Conservation (phyloP, 2,797 vertebrate species). For the Heteromormyrus szaboi region DNA sequence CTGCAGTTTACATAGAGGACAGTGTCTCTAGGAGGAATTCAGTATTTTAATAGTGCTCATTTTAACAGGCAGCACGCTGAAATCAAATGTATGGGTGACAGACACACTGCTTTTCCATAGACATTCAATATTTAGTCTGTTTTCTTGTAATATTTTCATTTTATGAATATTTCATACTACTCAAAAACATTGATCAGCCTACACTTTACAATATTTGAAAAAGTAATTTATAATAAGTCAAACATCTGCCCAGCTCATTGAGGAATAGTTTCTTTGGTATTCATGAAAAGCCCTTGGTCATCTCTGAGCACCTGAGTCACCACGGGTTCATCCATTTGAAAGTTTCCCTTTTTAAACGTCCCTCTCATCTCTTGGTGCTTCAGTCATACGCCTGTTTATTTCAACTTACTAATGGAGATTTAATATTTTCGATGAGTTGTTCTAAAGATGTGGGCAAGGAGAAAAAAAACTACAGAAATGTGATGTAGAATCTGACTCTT, state of each 20-base stretch:
- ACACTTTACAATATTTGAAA: background rate
- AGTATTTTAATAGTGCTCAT: background rate
- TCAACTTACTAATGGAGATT: background rate
- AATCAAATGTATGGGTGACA: background rate
- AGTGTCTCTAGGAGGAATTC: constrained; percentile 11
- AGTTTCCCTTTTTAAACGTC: background rate
- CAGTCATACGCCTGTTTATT: background rate
- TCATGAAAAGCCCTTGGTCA: background rate
- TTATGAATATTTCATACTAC: background rate
- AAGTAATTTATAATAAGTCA: background rate
- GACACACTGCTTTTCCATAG: background rate
- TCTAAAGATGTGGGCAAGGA: background rate
- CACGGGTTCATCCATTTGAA: background rate
- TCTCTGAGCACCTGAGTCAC: background rate
- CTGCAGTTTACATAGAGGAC: constrained; percentile 9
- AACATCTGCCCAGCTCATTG: background rate
- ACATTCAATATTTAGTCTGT: background rate
- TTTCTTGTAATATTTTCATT: background rate
- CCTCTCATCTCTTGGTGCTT: background rate
- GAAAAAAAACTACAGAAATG: background rate
- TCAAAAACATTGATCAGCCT: background rate
- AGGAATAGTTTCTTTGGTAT: background rate
- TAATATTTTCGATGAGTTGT: background rate
- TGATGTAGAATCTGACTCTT: background rate
- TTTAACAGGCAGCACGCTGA: background rate